phyloP scores from a whole-genome alignment of 1,140 invertebrate species.

The Drosophila tani region DNA sequence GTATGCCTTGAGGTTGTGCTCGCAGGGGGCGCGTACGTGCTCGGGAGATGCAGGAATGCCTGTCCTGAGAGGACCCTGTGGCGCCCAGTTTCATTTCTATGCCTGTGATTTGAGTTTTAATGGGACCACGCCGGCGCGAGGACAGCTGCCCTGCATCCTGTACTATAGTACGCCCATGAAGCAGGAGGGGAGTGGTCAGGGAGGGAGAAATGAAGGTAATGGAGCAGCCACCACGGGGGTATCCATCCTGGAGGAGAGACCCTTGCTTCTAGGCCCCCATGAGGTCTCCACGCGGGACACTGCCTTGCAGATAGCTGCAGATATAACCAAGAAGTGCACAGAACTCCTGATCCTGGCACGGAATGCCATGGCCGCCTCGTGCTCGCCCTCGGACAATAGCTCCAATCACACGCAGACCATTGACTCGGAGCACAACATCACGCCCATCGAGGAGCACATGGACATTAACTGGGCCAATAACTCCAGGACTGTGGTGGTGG shows the following conservation, averaged over 20 bases:
- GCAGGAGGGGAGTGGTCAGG: conserved; percentile 34
- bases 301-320: conserved; percentile 87
- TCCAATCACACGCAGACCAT: conserved; percentile 88
- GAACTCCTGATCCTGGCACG: conserved; percentile 90
- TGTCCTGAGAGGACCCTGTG: conserved; percentile 95
- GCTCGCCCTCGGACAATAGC: conserved; percentile 85
- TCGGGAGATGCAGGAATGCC: conserved; percentile 96
- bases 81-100: conserved; percentile 95
- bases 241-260: conserved; percentile 19
- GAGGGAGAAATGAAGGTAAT: not conserved
- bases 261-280: conserved; percentile 32
- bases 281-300: conserved; percentile 81
- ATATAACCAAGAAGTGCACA: conserved; percentile 90
- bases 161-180: conserved; percentile 90
- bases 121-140: conserved; percentile 96
- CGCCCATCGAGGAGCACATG: conserved; percentile 84
- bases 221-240: not conserved
- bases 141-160: conserved; percentile 97
- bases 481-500: conserved; percentile 72
- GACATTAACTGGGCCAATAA: conserved; percentile 84
- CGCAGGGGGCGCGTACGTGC: conserved; percentile 95
- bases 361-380: conserved; percentile 86
- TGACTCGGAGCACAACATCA: conserved; percentile 84
- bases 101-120: conserved; percentile 97
- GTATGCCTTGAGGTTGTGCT: conserved; percentile 95